Conservation (phyloP, 2,797 vertebrate species). For the Harpagifer antarcticus region DNA sequence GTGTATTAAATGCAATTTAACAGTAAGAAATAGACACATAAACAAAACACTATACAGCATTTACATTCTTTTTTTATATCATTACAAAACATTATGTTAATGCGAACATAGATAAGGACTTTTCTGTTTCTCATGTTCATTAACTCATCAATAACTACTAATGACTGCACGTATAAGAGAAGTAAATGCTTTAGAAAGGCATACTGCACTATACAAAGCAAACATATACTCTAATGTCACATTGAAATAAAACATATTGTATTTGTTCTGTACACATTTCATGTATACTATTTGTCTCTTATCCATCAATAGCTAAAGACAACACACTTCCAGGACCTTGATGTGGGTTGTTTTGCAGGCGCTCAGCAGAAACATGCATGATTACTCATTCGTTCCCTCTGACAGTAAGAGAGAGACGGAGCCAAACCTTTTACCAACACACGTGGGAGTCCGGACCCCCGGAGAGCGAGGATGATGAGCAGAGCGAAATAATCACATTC, state of each 20-base stretch:
- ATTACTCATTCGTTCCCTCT: constrained; percentile 74
- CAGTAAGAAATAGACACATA: background rate
- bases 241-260: background rate
- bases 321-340: constrained; percentile 21
- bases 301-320: constrained; percentile 20
- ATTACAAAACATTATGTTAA: background rate
- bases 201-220: background rate
- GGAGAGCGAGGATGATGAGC: constrained; percentile 61
- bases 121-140: constrained; percentile 1
- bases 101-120: background rate
- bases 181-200: background rate
- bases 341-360: constrained; percentile 51
- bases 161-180: background rate
- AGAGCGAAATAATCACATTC: constrained; percentile 55
- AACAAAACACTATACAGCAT: background rate
- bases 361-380: constrained; percentile 44
- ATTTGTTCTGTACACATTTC: background rate
- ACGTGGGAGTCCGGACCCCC: constrained; percentile 64
- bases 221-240: background rate
- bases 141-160: constrained; percentile 3
- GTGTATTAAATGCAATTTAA: background rate
- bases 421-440: constrained; percentile 64
- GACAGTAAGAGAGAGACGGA: constrained; percentile 56
- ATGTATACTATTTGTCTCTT: background rate
- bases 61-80: background rate